A percentile compares a stretch with the other conserved stretches of the same genome.
These are phyloP conservation scores for Diuraphis noxia DNA, from an alignment of 1,140 invertebrate species.

Conservation along the genomic window DNA sequence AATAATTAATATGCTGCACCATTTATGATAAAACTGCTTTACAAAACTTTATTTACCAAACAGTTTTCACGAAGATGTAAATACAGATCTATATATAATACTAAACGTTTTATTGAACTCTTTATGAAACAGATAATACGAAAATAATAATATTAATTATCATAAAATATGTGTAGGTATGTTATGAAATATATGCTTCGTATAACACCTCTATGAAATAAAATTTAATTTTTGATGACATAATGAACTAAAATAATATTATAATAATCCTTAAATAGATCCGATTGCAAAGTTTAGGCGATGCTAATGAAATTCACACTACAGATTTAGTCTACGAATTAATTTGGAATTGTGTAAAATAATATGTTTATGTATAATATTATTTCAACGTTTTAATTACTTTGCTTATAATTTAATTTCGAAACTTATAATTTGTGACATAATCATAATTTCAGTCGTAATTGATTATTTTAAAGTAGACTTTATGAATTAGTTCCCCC, in stretches of 20 bases:
- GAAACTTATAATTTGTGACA: neutral
- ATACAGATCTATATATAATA: neutral
- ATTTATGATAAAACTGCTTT: neutral
- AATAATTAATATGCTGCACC: neutral
- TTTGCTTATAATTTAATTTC: neutral
- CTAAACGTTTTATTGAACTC: neutral
- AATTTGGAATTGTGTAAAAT: neutral
- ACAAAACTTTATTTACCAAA: neutral
- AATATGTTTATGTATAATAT: neutral
- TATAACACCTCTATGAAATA: neutral
- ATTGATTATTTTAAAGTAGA: neutral
- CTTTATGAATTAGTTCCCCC: conserved; percentile 24
- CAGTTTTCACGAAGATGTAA: neutral
- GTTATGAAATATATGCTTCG: neutral
- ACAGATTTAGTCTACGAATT: too few relatives aligned
- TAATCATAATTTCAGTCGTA: conserved; percentile 7
- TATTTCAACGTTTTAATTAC: neutral
- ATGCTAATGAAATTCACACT: neutral
- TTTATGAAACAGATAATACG: neutral
- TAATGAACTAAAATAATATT: neutral
- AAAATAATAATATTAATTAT: neutral
- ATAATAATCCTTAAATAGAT: neutral
- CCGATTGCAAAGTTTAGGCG: neutral
- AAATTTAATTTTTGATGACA: neutral
- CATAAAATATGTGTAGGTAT: neutral